Percentiles rank a stretch among this genome's conserved stretches.
These are phyloP conservation scores for Malurus splendens DNA, from an alignment of 2,797 vertebrate species.

Conservation along the genomic window DNA sequence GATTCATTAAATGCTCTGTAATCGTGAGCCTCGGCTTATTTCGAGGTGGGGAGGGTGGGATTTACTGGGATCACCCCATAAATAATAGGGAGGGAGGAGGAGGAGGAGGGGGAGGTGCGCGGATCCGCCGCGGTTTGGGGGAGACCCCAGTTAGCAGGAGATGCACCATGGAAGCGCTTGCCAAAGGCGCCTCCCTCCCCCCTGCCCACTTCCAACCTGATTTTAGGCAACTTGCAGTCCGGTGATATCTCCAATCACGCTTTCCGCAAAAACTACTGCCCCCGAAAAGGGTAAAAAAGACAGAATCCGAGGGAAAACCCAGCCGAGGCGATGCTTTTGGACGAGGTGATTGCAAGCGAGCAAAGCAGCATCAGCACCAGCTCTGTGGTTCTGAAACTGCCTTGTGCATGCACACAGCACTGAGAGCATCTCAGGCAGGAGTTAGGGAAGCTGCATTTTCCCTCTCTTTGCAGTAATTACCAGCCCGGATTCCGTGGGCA, in stretches of 20 bases:
- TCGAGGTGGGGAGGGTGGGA: conserved; percentile 54
- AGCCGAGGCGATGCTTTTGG: conserved; percentile 52
- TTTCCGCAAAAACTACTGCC: conserved; percentile 54
- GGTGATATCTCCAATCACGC: neutral
- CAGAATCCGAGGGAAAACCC: conserved; percentile 47
- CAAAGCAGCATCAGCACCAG: conserved; percentile 59
- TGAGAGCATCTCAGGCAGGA: conserved; percentile 57
- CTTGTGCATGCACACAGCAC: conserved; percentile 54
- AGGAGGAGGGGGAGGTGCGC: conserved; percentile 45
- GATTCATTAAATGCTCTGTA: conserved; percentile 40
- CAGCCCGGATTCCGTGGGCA: conserved; percentile 56
- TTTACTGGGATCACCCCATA: conserved; percentile 58
- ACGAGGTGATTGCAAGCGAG: conserved; percentile 54
- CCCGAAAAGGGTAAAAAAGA: conserved; percentile 46
- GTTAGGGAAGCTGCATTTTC: conserved; percentile 52
- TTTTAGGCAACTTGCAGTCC: conserved; percentile 57
- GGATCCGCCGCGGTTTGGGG: conserved; percentile 50
- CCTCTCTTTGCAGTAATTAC: conserved; percentile 56
- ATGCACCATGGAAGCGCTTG: conserved; percentile 50
- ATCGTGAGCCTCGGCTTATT: conserved; percentile 14
- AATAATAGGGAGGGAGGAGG: conserved; percentile 58
- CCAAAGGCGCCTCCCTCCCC: conserved; percentile 63
- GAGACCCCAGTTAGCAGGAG: conserved; percentile 54
- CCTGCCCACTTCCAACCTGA: conserved; percentile 63
- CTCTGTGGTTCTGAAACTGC: conserved; percentile 60